These are phyloP conservation scores for Glyphotaelius pellucidus DNA, from an alignment of 2,888 invertebrate genomes.

Conservation along the genomic window DNA sequence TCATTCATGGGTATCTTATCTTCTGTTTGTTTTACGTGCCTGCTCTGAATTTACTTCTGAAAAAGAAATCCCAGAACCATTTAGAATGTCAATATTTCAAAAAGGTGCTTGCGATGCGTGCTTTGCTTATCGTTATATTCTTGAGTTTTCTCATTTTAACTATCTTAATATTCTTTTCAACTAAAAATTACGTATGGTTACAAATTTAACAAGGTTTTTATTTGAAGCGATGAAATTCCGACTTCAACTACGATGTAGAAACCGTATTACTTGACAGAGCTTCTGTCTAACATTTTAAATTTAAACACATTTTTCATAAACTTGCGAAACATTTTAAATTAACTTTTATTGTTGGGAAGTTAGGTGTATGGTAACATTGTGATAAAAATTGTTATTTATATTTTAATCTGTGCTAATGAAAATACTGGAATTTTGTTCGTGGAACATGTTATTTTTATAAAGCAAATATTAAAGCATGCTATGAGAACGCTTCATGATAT, in stretches of 20 bases:
- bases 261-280: neutral
- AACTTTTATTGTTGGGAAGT: neutral
- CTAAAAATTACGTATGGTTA: neutral
- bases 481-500: neutral
- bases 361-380: neutral
- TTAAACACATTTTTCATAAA: neutral
- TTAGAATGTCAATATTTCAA: neutral
- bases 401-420: neutral
- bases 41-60: neutral
- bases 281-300: neutral
- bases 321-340: neutral
- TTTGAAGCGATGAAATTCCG: neutral
- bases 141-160: neutral
- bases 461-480: neutral
- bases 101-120: neutral
- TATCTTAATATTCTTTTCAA: neutral
- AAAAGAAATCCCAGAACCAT: neutral
- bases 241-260: neutral
- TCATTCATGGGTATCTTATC: neutral
- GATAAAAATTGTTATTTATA: neutral
- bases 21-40: neutral
- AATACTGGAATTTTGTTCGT: neutral
- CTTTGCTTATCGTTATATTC: neutral
- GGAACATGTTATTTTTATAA: neutral
- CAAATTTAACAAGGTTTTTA: neutral